Evolutionary conservation across 2,113 vertebrate species (phyloP).

Genomic region (Thamnaconus septentrionalis): DNA sequence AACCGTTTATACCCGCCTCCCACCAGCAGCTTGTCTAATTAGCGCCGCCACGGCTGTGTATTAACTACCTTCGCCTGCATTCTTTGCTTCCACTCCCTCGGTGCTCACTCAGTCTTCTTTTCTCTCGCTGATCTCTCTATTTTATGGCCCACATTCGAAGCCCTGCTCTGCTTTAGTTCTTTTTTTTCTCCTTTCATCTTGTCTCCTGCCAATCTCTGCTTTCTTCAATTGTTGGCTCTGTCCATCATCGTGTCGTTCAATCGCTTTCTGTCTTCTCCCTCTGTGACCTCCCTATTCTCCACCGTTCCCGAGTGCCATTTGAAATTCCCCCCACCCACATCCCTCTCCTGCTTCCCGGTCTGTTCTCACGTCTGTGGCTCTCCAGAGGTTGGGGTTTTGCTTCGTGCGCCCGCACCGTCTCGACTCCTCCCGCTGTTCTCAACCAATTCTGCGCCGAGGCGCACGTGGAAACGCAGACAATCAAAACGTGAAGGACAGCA

Average conservation of each 20-base stretch:
- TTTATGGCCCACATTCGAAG: constrained; percentile 22
- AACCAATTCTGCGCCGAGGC: too few species aligned
- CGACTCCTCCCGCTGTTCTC: too few species aligned
- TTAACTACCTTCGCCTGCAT: constrained; percentile 51
- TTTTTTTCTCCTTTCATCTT: not conserved
- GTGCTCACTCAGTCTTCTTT: constrained; percentile 20
- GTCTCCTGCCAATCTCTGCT: constrained; percentile 10
- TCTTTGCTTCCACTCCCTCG: constrained; percentile 24
- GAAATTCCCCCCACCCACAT: constrained; percentile 40
- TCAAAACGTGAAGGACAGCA: too few species aligned
- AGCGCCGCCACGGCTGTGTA: constrained; percentile 45
- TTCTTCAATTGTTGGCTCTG: constrained; percentile 15
- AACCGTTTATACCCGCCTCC: constrained; percentile 48
- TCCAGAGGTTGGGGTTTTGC: too few species aligned
- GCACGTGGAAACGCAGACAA: too few species aligned
- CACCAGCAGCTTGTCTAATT: constrained; percentile 65
- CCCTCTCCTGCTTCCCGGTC: constrained; percentile 33
- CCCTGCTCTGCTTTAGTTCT: constrained; percentile 9
- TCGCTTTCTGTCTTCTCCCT: not conserved
- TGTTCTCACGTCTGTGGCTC: constrained; percentile 20
- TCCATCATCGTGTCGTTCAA: constrained; percentile 10
- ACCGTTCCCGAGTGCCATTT: constrained; percentile 4
- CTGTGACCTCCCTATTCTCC: not conserved
- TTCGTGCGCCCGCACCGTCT: too few species aligned
- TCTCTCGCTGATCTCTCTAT: constrained; percentile 40